These are phyloP conservation scores for Hydrozoanthus gracilis DNA, from an alignment of 92 coral and sea anemone species.

Conservation along the genomic window DNA sequence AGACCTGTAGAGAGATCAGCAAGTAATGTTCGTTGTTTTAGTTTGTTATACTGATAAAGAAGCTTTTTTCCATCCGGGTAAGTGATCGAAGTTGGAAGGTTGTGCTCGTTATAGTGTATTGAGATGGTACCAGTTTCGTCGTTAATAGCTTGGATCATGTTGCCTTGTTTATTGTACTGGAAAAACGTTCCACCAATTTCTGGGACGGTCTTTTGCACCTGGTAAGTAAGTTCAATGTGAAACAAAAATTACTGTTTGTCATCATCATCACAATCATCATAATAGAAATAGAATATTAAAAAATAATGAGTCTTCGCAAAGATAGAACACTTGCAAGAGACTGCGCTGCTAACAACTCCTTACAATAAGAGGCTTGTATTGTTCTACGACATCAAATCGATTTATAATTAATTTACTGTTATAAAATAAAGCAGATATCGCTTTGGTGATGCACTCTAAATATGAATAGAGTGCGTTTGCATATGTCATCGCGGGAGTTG, in stretches of 20 bases:
- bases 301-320: too few species aligned
- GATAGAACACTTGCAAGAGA: too few species aligned
- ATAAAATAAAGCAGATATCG: too few species aligned
- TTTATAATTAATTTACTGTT: too few species aligned
- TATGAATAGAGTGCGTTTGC: too few species aligned
- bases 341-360: too few species aligned
- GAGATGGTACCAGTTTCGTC: constrained; percentile 59
- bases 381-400: too few species aligned
- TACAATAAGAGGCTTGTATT: too few species aligned
- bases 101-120: constrained; percentile 58
- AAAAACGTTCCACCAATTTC: constrained; percentile 67
- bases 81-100: constrained; percentile 58
- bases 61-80: constrained; percentile 69
- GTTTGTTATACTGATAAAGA: constrained; percentile 57
- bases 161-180: constrained; percentile 63
- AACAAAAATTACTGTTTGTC: neutral
- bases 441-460: too few species aligned
- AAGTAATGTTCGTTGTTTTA: constrained; percentile 67
- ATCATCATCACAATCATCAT: neutral
- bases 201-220: constrained; percentile 68
- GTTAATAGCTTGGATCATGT: constrained; percentile 71
- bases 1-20: constrained; percentile 53
- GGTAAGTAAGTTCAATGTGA: neutral
- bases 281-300: neutral
- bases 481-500: too few species aligned